Base-by-base conservation (phyloP, 2,797 vertebrate species). In the Halcyon badia region DNA sequence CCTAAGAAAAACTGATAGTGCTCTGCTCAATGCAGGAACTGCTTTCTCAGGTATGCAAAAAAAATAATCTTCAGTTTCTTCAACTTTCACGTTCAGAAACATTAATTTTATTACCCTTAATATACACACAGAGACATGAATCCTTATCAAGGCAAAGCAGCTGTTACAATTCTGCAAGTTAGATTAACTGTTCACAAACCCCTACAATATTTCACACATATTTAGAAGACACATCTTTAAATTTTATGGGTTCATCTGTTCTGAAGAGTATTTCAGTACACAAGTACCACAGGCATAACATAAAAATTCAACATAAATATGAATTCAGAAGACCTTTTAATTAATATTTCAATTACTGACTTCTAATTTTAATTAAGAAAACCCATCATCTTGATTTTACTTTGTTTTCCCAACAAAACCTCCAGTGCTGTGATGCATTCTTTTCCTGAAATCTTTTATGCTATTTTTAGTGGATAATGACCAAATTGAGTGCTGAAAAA, bases 381-480 rank as follows among this genome's bases (percentile, higher is more conserved):
- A 86, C 30, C 17, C 1, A 87, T 31, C 28, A 39, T 82, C 77
- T 84, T 83, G 20, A 65, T 90, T 97, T 95, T 41, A 66, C 35
- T 96, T 56, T 54, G 72, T 82, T 95, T 95, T 95, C 37, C 57
- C 51, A 83, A 80, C 33, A 87, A 97, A 95, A 86, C 33, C 35
- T 76, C 77, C 35, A 78, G 30, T 41, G 46, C 30, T 69, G 10
- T 57, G 73, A 87, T 41, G 25, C 37, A 83, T 75, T 49, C n/a
- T 89, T 94, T 90, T 70, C 61, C 42, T 84, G 18, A 60, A 89
- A 62, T 41, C 10, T 91, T 96, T 82, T 79, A 51, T 42, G 22
- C 37, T 94, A 12, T 56, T 97, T 96, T 91, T 92, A 80, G 81
- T 90, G 51, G 39, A 96, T 96, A 71, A 86, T 62, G 16, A 96